Percentiles rank a stretch among this genome's conserved stretches.
phyloP scores from a whole-genome alignment of 1,140 invertebrate genomes.

The Caenorhabditis latens region DNA sequence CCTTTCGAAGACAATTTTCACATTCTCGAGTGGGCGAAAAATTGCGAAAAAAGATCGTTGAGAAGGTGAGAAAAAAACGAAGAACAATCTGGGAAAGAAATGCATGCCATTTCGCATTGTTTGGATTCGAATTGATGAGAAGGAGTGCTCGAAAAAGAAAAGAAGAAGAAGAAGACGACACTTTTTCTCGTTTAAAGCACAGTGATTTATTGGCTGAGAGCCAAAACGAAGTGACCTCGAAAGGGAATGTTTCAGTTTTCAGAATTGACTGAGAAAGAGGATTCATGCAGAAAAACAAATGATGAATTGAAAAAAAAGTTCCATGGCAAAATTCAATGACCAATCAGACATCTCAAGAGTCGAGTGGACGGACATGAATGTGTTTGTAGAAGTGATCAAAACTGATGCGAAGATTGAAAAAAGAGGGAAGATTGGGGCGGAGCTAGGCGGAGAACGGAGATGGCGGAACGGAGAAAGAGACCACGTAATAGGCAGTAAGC shows the following conservation, averaged over 20 bases:
- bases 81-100: not conserved
- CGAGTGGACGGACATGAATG: constrained; percentile 42
- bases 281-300: not conserved
- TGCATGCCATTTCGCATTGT: not conserved
- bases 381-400: constrained; percentile 53
- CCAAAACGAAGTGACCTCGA: not conserved
- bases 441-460: not conserved
- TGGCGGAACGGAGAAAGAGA: not conserved
- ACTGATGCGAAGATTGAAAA: constrained; percentile 37
- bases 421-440: constrained; percentile 4
- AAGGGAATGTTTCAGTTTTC: not conserved
- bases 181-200: not conserved
- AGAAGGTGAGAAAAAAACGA: not conserved
- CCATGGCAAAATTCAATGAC: constrained; percentile 39
- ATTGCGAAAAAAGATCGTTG: not conserved
- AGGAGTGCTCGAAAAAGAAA: not conserved
- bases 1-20: not conserved
- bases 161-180: not conserved
- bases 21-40: constrained; percentile 12
- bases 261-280: not conserved
- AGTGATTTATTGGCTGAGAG: constrained; percentile 1
- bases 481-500: constrained; percentile 52
- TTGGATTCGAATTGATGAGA: constrained; percentile 31
- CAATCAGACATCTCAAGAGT: constrained; percentile 45
- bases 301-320: constrained; percentile 14